Percentiles rank a stretch among this genome's conserved stretches.
Conservation (phyloP, 2,888 invertebrate genomes). For the Hartigia nigra region DNA sequence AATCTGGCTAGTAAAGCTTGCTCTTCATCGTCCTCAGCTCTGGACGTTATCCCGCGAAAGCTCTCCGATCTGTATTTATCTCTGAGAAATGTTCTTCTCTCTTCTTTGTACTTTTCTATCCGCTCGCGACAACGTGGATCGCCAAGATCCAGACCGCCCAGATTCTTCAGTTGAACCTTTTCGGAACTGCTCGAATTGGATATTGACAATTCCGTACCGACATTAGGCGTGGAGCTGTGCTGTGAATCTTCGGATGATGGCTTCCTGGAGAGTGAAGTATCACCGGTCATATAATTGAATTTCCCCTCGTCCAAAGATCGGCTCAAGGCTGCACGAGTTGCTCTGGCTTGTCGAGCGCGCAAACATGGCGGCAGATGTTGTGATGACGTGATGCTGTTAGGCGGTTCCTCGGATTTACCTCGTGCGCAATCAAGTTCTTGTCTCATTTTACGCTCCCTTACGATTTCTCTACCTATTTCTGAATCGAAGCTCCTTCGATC, state of each 20-base stretch:
- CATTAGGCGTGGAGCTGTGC: conserved; percentile 62
- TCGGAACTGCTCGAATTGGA: conserved; percentile 42
- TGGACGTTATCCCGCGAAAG: conserved; percentile 70
- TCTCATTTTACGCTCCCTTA: conserved; percentile 65
- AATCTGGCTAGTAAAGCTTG: conserved; percentile 63
- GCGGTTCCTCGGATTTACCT: conserved; percentile 55
- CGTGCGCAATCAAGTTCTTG: conserved; percentile 62
- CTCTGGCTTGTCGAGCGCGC: conserved; percentile 67
- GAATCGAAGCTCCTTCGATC: conserved; percentile 66
- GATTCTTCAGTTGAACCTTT: conserved; percentile 48
- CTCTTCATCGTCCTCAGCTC: conserved; percentile 58
- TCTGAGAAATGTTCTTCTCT: conserved; percentile 83
- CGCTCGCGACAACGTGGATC: conserved; percentile 73
- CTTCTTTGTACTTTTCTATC: conserved; percentile 92
- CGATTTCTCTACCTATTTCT: conserved; percentile 67
- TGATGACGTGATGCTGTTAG: conserved; percentile 27
- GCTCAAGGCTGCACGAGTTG: conserved; percentile 57
- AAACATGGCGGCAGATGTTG: conserved; percentile 71
- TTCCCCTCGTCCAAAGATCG: conserved; percentile 62
- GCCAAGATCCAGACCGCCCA: conserved; percentile 59
- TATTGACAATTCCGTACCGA: conserved; percentile 44
- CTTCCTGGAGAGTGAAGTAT: conserved; percentile 61
- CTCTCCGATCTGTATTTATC: conserved; percentile 89
- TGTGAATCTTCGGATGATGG: conserved; percentile 60
- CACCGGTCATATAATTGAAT: conserved; percentile 59